Base-by-base conservation (phyloP, 2,888 invertebrate genomes). In the Dasypolia templi region DNA sequence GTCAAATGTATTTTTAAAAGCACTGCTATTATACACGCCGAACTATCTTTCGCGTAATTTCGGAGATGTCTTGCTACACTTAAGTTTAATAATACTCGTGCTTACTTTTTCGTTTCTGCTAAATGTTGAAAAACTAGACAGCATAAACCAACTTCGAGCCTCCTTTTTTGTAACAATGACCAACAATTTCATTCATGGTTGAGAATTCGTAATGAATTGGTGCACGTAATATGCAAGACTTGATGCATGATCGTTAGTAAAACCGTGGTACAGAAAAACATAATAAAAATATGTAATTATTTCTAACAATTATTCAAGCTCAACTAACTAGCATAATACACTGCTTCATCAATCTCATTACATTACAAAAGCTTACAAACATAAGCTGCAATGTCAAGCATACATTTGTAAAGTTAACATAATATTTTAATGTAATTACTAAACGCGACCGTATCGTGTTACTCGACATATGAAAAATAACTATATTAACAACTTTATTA, bases 391-490 rank as follows among this genome's bases (percentile, higher is more conserved):
- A 68, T 75, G 79, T 72, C n/a, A 75, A 69, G 42, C 73, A 66
- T 32, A 68, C 72, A 72, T 84, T 65, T 73, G 59, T 72, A 51
- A 76, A 73, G 46, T 73, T 70, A 69, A 77, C 71, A 66, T 75
- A 73, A 77, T 77, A 77, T 81, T 77, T 85, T 81, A 83, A 79
- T 87, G 70, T 83, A 75, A 85, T 85, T 81, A 84, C 63, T 44
- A 59, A 73, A 75, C 42, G 49, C 64, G 59, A 65, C 26, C 32
- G 53, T 85, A 75, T 70, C 86, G 76, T 83, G 87, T 62, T 12
- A 59, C 58, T 59, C 55, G 35, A 77, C 77, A 73, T 73, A 58
- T 59, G 49, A 70, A 75, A 79, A 65, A 77, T 74, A 59, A 32
- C 39, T 39, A 71, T 67, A 77, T 72, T 77, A 81, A 85, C 69